Base-by-base conservation (phyloP, 1,140 invertebrate genomes). In the Lerema accius region DNA sequence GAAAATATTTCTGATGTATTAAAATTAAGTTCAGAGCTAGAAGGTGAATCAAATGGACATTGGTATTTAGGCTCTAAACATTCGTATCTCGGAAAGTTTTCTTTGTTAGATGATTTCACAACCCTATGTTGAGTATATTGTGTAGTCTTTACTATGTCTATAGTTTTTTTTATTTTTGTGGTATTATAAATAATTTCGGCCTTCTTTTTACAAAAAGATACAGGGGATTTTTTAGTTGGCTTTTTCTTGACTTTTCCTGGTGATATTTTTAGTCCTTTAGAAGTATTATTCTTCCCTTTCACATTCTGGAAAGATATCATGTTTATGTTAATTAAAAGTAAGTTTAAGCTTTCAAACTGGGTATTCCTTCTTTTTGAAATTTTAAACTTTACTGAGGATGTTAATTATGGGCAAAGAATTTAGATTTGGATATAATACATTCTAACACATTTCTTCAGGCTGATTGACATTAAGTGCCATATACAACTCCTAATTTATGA, bases 211-310 rank as follows among this genome's bases (percentile, higher is more conserved):
- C 77, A 76, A 37, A 87, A 67, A 3, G 73, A 61, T 19, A 84
- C 80, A 15, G 87, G 86, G 7, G 87, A 90, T 37, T 71, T 87
- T 43, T 89, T 90, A 11, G 46, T 40, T 11, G 50, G 13, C 46
- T 83, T 89, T 58, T 85, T 90, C 64, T 86, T 85, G 10, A 84
- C 75, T 68, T 90, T 90, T 42, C 83, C 83, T 53, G 84, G 87
- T n/a, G 87, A 89, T 63, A 68, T 64, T 56, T 86, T 89, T 11
- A 76, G 73, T 16, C 62, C 61, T 75, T 86, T 79, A 6, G 67
- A 32, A 55, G 75, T 71, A 35, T 50, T 74, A 19, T 48, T 62
- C 64, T 89, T 89, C 1, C 63, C 69, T 73, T 86, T 85, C 4
- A 69, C 37, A 60, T 67, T 72, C 84, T 90, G 76, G 63, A 87